phyloP scores from a whole-genome alignment of 2,113 vertebrate species.

The Lanius collurio region DNA sequence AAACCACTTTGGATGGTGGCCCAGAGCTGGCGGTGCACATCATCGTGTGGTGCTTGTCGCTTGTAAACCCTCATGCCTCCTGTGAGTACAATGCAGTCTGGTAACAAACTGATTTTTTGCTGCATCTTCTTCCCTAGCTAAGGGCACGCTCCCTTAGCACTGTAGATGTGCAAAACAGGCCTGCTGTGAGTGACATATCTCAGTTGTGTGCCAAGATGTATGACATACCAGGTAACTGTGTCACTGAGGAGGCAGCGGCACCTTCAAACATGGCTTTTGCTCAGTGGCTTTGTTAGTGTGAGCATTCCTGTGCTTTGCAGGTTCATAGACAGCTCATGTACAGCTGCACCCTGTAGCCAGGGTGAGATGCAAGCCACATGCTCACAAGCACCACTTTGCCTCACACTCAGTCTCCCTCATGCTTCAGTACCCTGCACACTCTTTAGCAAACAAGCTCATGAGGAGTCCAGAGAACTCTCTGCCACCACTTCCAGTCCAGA shows the following conservation, averaged over 20 bases:
- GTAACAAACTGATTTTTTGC: not conserved
- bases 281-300: not conserved
- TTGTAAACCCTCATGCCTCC: not conserved
- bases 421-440: not conserved
- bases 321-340: not conserved
- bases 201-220: not conserved
- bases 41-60: not conserved
- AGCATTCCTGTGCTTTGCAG: not conserved
- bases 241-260: accelerated
- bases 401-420: accelerated
- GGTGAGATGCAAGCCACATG: not conserved
- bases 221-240: not conserved
- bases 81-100: not conserved
- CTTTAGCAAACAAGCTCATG: not conserved
- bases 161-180: not conserved
- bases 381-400: accelerated
- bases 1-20: not conserved
- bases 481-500: not conserved
- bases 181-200: not conserved
- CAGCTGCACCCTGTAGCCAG: accelerated
- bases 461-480: not conserved
- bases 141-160: not conserved
- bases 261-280: not conserved
- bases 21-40: not conserved
- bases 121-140: not conserved